Evolutionary conservation across 2,797 vertebrate species (phyloP), one percentile per base, ranked within the genome.

Genomic region (Allobates femoralis): DNA sequence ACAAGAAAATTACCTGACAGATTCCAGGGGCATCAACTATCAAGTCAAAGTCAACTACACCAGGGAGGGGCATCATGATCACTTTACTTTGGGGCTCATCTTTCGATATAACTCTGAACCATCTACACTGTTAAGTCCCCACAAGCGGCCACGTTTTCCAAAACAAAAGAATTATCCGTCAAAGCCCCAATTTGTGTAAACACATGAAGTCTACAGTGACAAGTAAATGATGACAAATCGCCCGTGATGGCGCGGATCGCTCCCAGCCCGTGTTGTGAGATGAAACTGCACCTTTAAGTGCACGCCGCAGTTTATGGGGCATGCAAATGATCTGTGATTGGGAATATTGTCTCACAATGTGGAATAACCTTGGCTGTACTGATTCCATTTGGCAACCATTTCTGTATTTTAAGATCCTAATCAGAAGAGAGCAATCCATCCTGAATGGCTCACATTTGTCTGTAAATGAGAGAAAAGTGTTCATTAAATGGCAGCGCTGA

Each of bases 361-460:
- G 69, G 64, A 77, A 58, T 86, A 67, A 60, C 26, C 12, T 83
- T 74, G 62, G 32, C 60, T 89, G 18, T 71, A 18, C 11, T 87
- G 85, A 69, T 87, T 91, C 30, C 86, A 71, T 90, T 90, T 90
- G 86, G 83, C 58, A 85, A 77, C 46, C 53, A 12, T 82, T 93
- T 90, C 85, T 84, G 85, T 91, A 86, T 81, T 81, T 77, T 76
- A 50, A 90, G 87, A 79, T 85, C 82, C 19, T 91, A 92, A 90
- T 92, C 53, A 0, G 82, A 91, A 84, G 84, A 90, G 90, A 55
- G 1, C 89, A 81, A 88, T 91, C 79, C 89, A 46, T 87, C 92
- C 82, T 91, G 90, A 91, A 90, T 90, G 90, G 87, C 89, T 92
- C 90, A 85, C 86, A 88, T 91, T 93, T 92, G 78, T 90, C 90